These are phyloP conservation scores for Pollenia griseotomentosa DNA, from an alignment of 2,888 invertebrate genomes.

Conservation along the genomic window DNA sequence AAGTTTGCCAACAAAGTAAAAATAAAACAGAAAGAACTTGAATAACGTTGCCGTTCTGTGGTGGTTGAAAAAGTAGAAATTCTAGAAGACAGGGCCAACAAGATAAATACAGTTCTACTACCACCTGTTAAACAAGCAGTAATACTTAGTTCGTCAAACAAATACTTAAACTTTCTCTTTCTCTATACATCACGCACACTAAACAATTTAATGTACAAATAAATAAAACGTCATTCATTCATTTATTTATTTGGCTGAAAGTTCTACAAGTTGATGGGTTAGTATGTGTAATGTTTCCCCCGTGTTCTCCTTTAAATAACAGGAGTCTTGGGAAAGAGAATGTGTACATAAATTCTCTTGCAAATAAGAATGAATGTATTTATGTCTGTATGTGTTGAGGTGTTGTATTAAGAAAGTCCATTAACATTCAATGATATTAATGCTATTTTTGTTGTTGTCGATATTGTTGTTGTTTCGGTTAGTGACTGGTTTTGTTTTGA, in stretches of 20 bases:
- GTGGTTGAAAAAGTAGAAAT: background rate
- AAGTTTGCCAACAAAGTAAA: slow-evolving; percentile 43
- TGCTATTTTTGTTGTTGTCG: slow-evolving; percentile 8
- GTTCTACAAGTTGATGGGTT: too few relatives aligned
- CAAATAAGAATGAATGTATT: background rate
- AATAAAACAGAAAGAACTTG: background rate
- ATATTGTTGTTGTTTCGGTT: background rate
- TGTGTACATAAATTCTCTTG: background rate
- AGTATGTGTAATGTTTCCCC: too few relatives aligned
- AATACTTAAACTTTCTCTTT: background rate
- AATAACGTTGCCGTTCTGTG: slow-evolving; percentile 39
- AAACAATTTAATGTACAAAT: background rate
- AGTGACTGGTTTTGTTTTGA: background rate
- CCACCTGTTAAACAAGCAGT: slow-evolving; percentile 44
- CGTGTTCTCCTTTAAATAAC: background rate
- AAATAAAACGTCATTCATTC: background rate
- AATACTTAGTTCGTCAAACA: background rate
- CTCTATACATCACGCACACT: background rate
- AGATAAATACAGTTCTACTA: background rate
- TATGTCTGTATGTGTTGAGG: background rate
- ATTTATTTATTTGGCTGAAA: background rate
- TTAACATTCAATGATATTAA: slow-evolving; percentile 22
- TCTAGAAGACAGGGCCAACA: background rate
- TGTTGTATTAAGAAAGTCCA: slow-evolving; percentile 2
- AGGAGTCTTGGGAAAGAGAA: background rate